Base-by-base conservation (phyloP, 2,888 invertebrate genomes). In the Coleophora flavipennella region DNA sequence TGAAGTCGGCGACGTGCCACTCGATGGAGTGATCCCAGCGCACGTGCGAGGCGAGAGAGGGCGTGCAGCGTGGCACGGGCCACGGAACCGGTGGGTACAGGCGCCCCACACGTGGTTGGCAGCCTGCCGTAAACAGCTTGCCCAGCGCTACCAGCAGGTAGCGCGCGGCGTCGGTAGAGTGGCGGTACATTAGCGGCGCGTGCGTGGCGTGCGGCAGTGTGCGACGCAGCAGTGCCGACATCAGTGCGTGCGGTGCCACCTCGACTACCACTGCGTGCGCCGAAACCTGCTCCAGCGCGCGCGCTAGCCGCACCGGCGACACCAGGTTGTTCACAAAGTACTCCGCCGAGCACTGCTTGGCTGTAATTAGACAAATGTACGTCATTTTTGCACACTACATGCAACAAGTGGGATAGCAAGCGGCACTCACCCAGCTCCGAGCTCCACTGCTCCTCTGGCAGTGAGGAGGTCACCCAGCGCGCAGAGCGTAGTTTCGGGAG, bases 251-350 rank as follows among this genome's bases (percentile, higher is more conserved):
- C 11, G 99, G 98, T 9, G 98, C 97, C 58, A 99, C 87, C 81
- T 99, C 99, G 61, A 99, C 88, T 48, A 93, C 89, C 50, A 98
- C 86, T 4, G 98, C 96, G 66, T 94, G 92, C 53, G 88, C 89
- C 11, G 99, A 99, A 33, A 99, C 87, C 64, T 92, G 90, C 51
- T 87, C 80, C 48, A 97, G 67, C 8, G 94, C 97, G 67, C 96
- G 96, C 62, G 96, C 91, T 88, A 96, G 97, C 39, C 95, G 87
- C 38, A 97, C 97, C 9, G 97, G 96, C 38, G 96, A 96, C 41
- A 97, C 85, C 51, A 98, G 86, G 79, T 98, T 98, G 86, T 98
- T 97, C 25, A 96, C 97, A 73, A 97, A 97, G 80, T 99, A 99
- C 28, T 92, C 93, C 1, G 95, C 93, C 35, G 96, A 96, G 46